Conservation (phyloP, 2,888 invertebrate species). For the Epirrita christyi region DNA sequence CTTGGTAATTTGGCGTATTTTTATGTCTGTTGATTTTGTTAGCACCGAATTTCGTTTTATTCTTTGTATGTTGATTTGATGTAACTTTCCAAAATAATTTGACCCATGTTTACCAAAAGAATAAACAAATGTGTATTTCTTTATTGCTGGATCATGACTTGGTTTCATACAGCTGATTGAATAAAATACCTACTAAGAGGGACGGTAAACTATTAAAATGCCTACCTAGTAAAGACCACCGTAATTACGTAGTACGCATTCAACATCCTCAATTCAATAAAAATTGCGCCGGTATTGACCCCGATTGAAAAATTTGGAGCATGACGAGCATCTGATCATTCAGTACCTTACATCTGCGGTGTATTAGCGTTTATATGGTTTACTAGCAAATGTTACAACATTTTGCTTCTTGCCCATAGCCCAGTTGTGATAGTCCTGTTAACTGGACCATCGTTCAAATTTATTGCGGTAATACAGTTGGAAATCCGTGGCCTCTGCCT, state of each 20-base stretch:
- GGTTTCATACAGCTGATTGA: too few relatives aligned
- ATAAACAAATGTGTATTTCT: too few relatives aligned
- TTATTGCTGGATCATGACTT: too few relatives aligned
- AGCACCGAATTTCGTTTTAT: background rate
- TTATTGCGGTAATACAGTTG: too few relatives aligned
- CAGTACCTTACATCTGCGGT: slow-evolving; percentile 13
- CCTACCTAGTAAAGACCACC: background rate
- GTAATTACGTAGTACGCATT: slow-evolving; percentile 6
- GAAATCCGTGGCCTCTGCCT: too few relatives aligned
- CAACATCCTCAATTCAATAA: slow-evolving; percentile 43
- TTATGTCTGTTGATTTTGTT: background rate
- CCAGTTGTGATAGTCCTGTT: too few relatives aligned
- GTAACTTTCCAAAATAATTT: too few relatives aligned
- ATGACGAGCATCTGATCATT: slow-evolving; percentile 55
- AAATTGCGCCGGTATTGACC: slow-evolving; percentile 69
- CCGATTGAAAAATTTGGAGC: slow-evolving; percentile 71
- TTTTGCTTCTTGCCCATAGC: too few relatives aligned
- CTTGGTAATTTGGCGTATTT: background rate
- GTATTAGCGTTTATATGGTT: slow-evolving; percentile 10
- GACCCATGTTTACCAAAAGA: too few relatives aligned
- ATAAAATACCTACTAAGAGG: too few relatives aligned
- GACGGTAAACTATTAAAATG: background rate
- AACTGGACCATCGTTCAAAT: too few relatives aligned
- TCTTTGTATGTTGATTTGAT: background rate
- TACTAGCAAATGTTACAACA: slow-evolving; percentile 15